phyloP scores from a whole-genome alignment of 2,888 invertebrate genomes.

The Hedychridium roseum region DNA sequence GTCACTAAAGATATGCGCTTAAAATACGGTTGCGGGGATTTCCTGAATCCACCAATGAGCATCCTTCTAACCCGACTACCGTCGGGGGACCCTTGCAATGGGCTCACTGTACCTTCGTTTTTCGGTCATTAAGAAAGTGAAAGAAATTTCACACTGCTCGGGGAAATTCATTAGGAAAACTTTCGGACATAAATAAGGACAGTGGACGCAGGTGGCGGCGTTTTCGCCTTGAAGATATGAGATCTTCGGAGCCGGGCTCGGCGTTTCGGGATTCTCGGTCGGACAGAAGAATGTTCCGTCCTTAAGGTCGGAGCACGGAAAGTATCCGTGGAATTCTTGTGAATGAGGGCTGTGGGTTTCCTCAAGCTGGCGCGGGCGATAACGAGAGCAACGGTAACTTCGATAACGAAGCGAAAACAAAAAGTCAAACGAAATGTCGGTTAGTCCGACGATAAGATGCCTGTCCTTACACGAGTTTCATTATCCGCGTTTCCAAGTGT shows the following conservation, averaged over 20 bases:
- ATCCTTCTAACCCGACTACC: too few species aligned
- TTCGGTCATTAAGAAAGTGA: slow-evolving; percentile 51
- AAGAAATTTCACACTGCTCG: slow-evolving; percentile 53
- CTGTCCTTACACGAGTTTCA: too few species aligned
- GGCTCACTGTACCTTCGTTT: too few species aligned
- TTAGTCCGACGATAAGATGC: too few species aligned
- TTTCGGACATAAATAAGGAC: slow-evolving; percentile 47
- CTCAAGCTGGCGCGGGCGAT: slow-evolving; percentile 25
- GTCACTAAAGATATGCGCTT: too few species aligned
- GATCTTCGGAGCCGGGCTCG: slow-evolving; percentile 20
- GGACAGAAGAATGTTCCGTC: slow-evolving; percentile 22
- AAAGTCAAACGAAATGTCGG: too few species aligned
- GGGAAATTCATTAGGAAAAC: slow-evolving; percentile 52
- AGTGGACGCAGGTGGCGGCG: slow-evolving; percentile 41
- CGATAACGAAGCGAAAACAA: slow-evolving; percentile 22
- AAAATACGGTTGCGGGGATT: too few species aligned
- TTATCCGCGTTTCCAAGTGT: too few species aligned
- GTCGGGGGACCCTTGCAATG: too few species aligned
- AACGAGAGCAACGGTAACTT: slow-evolving; percentile 9
- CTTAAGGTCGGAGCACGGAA: background rate
- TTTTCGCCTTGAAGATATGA: slow-evolving; percentile 7
- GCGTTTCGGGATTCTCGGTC: slow-evolving; percentile 20
- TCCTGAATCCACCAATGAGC: too few species aligned
- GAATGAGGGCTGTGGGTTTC: slow-evolving; percentile 9
- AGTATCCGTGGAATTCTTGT: slow-evolving; percentile 24